Base-by-base conservation (phyloP, 2,113 vertebrate species). In the Gavia stellata region DNA sequence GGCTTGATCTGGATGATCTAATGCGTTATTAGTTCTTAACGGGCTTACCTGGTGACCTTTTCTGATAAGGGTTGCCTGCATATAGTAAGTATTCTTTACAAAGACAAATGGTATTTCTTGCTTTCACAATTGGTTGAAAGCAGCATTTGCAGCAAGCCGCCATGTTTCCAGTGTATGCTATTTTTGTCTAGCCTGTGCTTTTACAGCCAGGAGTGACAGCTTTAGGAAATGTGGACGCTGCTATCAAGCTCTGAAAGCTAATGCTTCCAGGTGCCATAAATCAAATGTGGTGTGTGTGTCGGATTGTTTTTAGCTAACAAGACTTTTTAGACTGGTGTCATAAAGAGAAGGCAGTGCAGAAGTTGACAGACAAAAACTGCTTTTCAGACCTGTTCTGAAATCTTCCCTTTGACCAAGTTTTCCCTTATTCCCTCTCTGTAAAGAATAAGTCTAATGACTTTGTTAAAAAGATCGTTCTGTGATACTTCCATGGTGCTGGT, bases 121-220 rank as follows among this genome's bases (percentile, higher is more conserved):
- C 58, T 28, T 18, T 34, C 40, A 29, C 59, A 71, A 1, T 47
- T 77, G 67, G 67, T 34, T 62, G 75, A 42, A 59, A 88, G 86
- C 93, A 94, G 80, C 70, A 12, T 94, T 95, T 96, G 96, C 93
- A 96, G 94, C 80, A 78, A 85, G 92, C 71, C 73, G 92, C 97
- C 94, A 94, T 97, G 86, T 96, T 96, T 96, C 92, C 61, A 95
- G 78, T 72, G 63, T 21, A 36, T 91, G 94, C 97, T 97, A 97
- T 97, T 97, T 98, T 97, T 97, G 94, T 96, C 93, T 56, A 79
- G 88, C 79, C 67, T 72, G 40, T 88, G 85, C 86, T 94, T 74
- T 90, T 70, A 17, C 79, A 81, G 72, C 63, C 38, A 82, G 93
- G 91, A 85, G 89, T 92, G 95, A 92, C 91, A 94, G 94, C 71